A percentile compares a stretch with the other conserved stretches of the same genome.
Evolutionary conservation across 1,140 invertebrate species (phyloP).

Genomic region (Neodiprion fabricii): DNA sequence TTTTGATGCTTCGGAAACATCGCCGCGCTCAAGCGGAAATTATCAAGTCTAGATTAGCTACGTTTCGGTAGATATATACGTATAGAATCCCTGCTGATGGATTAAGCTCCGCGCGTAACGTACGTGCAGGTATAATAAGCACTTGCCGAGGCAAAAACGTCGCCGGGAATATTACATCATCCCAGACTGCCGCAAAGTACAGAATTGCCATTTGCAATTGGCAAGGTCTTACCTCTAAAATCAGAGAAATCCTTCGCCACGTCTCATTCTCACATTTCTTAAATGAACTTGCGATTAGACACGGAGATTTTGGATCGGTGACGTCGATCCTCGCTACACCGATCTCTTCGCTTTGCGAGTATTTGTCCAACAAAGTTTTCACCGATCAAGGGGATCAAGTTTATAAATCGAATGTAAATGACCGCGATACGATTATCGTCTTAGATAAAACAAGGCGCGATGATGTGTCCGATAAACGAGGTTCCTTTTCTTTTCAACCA

Average conservation of each 20-base stretch:
- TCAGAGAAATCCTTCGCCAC: not conserved
- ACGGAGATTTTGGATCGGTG: constrained; percentile 31
- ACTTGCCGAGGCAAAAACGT: no score
- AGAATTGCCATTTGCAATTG: no score
- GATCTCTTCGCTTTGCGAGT: constrained; percentile 30
- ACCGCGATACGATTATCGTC: not conserved
- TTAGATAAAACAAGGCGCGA: constrained; percentile 32
- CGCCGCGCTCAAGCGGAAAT: no score
- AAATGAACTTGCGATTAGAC: constrained; percentile 13
- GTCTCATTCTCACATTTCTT: not conserved
- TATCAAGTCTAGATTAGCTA: no score
- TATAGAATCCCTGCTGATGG: no score
- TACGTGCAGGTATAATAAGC: no score
- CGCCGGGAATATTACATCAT: no score
- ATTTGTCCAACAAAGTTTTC: not conserved
- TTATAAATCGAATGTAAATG: not conserved
- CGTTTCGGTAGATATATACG: no score
- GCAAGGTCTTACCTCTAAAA: not conserved
- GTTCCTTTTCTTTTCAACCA: no score
- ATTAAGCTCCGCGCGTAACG: no score
- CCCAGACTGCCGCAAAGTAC: no score
- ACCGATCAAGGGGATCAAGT: not conserved
- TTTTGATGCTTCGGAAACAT: no score
- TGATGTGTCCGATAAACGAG: constrained; percentile 29
- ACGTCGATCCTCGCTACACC: constrained; percentile 38